Base-by-base conservation (phyloP, 2,888 invertebrate species). In the Parasteatoda lunata region DNA sequence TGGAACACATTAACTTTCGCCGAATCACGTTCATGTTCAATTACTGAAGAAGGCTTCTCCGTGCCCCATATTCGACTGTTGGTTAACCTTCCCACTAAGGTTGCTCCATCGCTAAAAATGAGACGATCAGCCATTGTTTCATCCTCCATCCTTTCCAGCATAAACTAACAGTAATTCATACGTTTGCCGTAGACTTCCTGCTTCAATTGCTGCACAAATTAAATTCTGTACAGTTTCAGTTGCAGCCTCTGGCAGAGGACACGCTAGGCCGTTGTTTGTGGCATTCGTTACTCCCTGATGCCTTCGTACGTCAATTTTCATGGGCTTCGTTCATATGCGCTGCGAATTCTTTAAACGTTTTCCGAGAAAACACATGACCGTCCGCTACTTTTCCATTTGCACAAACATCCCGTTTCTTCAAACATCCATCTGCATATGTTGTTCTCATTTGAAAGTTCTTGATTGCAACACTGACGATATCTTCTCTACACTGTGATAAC, bases 401-500 rank as follows among this genome's bases (percentile, higher is more conserved):
- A 70, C 45, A 70, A 15, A 65, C 65, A 65, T 65, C 65, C 65
- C 5, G n/a, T 65, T 65, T 65, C 65, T 65, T 9, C n/a, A 9
- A 65, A 13, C 65, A 65, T 15, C n/a, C 65, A 65, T 65, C 65
- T 65, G 65, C n/a, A 13, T 65, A 65, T 65, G 65, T 6, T 9
- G 65, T 65, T n/a, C n/a, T n/a, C n/a, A n/a, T n/a, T n/a, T n/a
- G n/a, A n/a, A n/a, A n/a, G n/a, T n/a, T n/a, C n/a, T n/a, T n/a
- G n/a, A n/a, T n/a, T n/a, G n/a, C n/a, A n/a, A n/a, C n/a, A n/a
- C n/a, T n/a, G n/a, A n/a, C n/a, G n/a, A n/a, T n/a, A n/a, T n/a
- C n/a, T 6, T 6, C 8, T 65, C 65, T 65, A 15, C 65, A 65
- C 8, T 13, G 6, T 65, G 5, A 65, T 65, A 65, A 65, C 65